Conservation (phyloP, 2,797 vertebrate species). For the Macropodus opercularis region DNA sequence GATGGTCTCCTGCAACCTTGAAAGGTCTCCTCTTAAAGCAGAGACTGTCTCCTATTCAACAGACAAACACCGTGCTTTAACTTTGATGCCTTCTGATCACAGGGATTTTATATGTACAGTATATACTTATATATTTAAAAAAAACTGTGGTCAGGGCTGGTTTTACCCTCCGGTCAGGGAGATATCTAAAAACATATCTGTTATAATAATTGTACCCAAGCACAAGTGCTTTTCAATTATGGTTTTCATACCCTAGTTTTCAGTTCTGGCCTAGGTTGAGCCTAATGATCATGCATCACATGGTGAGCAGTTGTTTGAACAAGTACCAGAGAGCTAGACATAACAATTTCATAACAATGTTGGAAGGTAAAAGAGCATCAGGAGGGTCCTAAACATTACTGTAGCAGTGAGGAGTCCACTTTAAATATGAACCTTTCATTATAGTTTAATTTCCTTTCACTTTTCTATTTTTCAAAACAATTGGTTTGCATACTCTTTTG, state of each 20-base stretch:
- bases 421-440: neutral
- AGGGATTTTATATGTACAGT: conserved; percentile 1
- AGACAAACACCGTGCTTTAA: conserved; percentile 29
- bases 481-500: neutral
- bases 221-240: too few relatives aligned
- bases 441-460: too few relatives aligned
- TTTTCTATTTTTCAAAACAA: neutral
- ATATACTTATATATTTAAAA: too few relatives aligned
- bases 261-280: too few relatives aligned
- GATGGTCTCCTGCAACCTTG: conserved; percentile 54
- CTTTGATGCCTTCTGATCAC: conserved; percentile 63
- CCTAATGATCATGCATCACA: too few relatives aligned
- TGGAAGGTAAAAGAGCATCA: neutral
- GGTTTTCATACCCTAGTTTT: too few relatives aligned
- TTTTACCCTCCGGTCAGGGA: neutral
- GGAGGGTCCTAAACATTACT: neutral
- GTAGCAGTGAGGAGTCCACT: neutral
- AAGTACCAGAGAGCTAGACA: too few relatives aligned
- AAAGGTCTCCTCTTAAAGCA: conserved; percentile 62
- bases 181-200: too few relatives aligned
- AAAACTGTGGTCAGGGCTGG: conserved; percentile 5
- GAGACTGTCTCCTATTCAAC: conserved; percentile 16
- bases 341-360: too few relatives aligned
- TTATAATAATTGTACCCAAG: too few relatives aligned
- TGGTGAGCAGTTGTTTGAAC: too few relatives aligned